Conservation (phyloP, 2,113 vertebrate species). For the Chloropsis cyanopogon region DNA sequence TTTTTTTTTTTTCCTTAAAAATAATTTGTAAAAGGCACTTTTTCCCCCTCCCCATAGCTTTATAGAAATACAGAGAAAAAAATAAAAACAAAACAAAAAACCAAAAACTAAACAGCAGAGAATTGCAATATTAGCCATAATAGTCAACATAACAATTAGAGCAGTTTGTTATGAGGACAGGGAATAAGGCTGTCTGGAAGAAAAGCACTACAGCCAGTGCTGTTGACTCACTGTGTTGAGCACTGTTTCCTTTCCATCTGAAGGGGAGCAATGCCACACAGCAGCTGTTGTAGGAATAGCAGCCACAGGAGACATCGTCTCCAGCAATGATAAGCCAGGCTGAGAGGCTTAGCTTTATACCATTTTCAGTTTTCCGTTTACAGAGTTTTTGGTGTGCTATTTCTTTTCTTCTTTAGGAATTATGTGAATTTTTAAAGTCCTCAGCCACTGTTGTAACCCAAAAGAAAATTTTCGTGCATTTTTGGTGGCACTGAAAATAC, state of each 20-base stretch:
- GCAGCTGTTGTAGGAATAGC: conserved; percentile 77
- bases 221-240: not conserved
- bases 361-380: not conserved
- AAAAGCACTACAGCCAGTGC: not conserved
- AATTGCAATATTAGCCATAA: conserved; percentile 61
- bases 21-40: conserved; percentile 26
- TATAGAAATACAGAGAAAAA: conserved; percentile 53
- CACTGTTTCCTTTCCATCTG: conserved; percentile 51
- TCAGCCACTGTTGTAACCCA: fast-evolving
- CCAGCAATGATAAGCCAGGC: not conserved
- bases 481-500: not conserved
- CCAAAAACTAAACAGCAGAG: conserved; percentile 29
- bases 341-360: not conserved
- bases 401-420: not conserved
- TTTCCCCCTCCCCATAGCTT: conserved; percentile 24
- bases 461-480: not conserved
- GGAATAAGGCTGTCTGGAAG: conserved; percentile 55
- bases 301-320: conserved; percentile 38
- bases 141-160: conserved; percentile 77
- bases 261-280: conserved; percentile 81
- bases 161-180: conserved; percentile 68
- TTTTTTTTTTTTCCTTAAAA: conserved; percentile 43
- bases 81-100: not conserved
- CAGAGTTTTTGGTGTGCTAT: not conserved
- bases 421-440: not conserved